Evolutionary conservation across 2,113 vertebrate species (phyloP).

Genomic region (Numenius arquata): DNA sequence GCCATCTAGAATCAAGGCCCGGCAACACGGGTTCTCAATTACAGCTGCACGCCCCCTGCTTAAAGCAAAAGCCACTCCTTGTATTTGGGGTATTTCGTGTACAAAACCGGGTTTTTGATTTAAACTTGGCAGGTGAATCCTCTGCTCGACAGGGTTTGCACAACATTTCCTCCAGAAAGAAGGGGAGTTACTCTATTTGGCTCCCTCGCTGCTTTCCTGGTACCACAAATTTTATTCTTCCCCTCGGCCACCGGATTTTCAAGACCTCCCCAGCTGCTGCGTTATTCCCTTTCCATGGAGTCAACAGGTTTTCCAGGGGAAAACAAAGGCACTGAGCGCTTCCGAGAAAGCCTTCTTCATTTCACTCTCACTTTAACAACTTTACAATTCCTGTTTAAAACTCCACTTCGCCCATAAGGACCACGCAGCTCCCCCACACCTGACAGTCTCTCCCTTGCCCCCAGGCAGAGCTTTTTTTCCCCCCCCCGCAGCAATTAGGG

Average conservation of each 20-base stretch:
- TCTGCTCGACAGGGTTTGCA: not conserved
- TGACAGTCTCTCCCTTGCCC: not conserved
- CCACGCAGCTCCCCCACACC: not conserved
- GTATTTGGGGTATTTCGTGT: not conserved
- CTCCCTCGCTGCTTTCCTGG: not conserved
- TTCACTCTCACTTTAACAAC: not conserved
- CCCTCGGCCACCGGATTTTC: not conserved
- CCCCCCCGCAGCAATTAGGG: not conserved
- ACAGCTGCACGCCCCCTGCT: not conserved
- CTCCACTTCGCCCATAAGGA: no score
- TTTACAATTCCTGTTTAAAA: not conserved
- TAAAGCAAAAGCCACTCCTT: not conserved
- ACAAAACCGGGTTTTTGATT: not conserved
- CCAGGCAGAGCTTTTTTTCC: fast-evolving
- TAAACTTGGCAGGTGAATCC: not conserved
- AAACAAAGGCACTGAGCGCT: not conserved
- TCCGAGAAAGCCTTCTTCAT: not conserved
- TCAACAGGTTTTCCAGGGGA: not conserved
- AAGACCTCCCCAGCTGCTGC: not conserved
- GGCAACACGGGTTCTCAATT: not conserved
- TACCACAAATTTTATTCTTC: not conserved
- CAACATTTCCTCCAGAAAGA: not conserved
- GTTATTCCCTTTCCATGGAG: not conserved
- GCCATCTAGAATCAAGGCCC: not conserved
- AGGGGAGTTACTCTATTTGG: not conserved